A percentile compares a stretch with the other conserved stretches of the same genome.
Evolutionary conservation across 2,888 invertebrate genomes (phyloP).

Genomic region (Frankliniella intonsa): DNA sequence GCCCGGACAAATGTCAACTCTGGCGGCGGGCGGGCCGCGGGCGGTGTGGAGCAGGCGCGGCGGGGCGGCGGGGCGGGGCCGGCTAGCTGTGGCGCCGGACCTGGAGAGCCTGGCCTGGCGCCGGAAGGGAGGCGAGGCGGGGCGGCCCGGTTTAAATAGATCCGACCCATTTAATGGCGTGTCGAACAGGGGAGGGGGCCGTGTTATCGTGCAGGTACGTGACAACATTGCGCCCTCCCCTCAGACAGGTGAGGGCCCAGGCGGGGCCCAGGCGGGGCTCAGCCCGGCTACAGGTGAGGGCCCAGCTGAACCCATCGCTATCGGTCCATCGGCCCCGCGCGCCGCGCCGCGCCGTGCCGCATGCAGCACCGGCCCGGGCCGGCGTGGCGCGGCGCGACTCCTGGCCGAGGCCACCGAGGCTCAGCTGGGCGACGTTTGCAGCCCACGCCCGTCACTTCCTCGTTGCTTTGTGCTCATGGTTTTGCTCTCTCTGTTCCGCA

Average conservation of each 20-base stretch:
- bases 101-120: not conserved
- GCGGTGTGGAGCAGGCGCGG: not conserved
- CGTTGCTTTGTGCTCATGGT: too few relatives aligned
- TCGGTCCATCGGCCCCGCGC: too few relatives aligned
- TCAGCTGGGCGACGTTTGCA: too few relatives aligned
- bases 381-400: not conserved
- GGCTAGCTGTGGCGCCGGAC: not conserved
- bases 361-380: too few relatives aligned
- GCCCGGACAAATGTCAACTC: not conserved
- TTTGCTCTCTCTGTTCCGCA: not conserved
- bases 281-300: not conserved
- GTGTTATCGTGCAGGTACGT: not conserved
- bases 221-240: not conserved
- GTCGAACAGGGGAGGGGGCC: constrained; percentile 9
- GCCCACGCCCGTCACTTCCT: not conserved
- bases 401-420: not conserved
- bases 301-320: not conserved
- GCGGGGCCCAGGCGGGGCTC: not conserved
- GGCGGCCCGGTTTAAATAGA: not conserved
- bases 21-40: not conserved
- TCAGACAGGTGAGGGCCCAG: not conserved
- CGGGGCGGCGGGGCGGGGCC: not conserved
- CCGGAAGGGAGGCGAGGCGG: not conserved
- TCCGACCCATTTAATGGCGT: constrained; percentile 3
- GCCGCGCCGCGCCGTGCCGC: too few relatives aligned